A percentile compares a stretch with the other conserved stretches of the same genome.
These are phyloP conservation scores for Amblyopsis hoosieri DNA, from an alignment of 2,797 vertebrate species.

Conservation along the genomic window DNA sequence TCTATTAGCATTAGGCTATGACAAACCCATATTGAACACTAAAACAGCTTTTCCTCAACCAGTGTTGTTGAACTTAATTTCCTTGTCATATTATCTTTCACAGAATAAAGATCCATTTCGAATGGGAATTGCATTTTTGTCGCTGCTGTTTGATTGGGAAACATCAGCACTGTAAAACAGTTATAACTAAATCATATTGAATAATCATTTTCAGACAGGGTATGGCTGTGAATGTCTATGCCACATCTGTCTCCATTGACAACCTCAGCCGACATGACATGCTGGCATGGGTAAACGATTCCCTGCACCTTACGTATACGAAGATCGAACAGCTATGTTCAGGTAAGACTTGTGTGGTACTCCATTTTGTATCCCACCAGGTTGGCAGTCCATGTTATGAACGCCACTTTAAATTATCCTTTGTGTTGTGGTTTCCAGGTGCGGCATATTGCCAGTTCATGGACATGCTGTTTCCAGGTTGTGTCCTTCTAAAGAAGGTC, in stretches of 20 bases:
- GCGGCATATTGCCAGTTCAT: slow-evolving; percentile 98
- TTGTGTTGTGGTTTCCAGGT: slow-evolving; percentile 72
- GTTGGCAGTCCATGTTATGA: neutral
- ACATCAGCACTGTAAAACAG: neutral
- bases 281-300: slow-evolving; percentile 98
- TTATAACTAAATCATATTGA: neutral
- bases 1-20: slow-evolving; percentile 48
- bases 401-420: too few species aligned
- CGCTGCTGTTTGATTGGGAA: too few species aligned
- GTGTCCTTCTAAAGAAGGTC: slow-evolving; percentile 94
- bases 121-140: too few species aligned
- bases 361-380: neutral
- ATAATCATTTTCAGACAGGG: slow-evolving; percentile 61
- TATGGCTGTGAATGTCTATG: slow-evolving; percentile 98
- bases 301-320: slow-evolving; percentile 93
- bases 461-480: slow-evolving; percentile 98
- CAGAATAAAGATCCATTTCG: too few species aligned
- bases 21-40: slow-evolving; percentile 46
- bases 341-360: slow-evolving; percentile 72
- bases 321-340: slow-evolving; percentile 98
- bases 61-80: slow-evolving; percentile 17
- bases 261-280: slow-evolving; percentile 98
- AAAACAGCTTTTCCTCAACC: slow-evolving; percentile 25
- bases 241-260: slow-evolving; percentile 96
- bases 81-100: neutral